A percentile compares a stretch with the other conserved stretches of the same genome.
These are phyloP conservation scores for Synergus umbraculus DNA, from an alignment of 2,888 invertebrate species.

Conservation along the genomic window DNA sequence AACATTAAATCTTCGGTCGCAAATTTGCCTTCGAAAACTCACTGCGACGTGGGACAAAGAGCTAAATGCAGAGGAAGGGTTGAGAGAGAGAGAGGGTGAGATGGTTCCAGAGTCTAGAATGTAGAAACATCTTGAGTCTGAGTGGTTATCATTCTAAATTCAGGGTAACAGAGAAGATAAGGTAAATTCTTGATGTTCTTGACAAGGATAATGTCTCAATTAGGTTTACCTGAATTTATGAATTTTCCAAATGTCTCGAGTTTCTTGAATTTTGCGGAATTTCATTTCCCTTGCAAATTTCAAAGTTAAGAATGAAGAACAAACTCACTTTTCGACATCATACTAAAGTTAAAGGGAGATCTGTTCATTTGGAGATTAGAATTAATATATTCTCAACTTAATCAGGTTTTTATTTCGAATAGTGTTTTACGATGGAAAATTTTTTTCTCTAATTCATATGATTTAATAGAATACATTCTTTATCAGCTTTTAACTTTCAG, in stretches of 20 bases:
- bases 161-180: constrained; percentile 3
- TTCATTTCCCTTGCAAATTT: background rate
- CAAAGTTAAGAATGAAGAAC: background rate
- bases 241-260: background rate
- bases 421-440: no score
- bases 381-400: background rate
- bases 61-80: constrained; percentile 20
- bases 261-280: background rate
- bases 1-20: constrained; percentile 49
- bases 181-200: constrained; percentile 8
- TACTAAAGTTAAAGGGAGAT: background rate
- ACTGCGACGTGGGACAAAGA: constrained; percentile 25
- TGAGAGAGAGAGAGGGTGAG: background rate
- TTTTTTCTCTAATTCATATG: no score
- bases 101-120: constrained; percentile 5
- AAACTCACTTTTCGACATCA: background rate
- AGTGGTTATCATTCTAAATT: constrained; percentile 9
- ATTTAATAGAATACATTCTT: no score
- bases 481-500: no score
- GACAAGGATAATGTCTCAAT: constrained; percentile 22
- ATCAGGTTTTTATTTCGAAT: no score
- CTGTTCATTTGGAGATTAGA: background rate
- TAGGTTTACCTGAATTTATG: constrained; percentile 16
- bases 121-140: constrained; percentile 15
- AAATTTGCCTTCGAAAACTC: constrained; percentile 44